phyloP scores from a whole-genome alignment of 2,113 vertebrate genomes.

The Chloropsis cyanopogon region DNA sequence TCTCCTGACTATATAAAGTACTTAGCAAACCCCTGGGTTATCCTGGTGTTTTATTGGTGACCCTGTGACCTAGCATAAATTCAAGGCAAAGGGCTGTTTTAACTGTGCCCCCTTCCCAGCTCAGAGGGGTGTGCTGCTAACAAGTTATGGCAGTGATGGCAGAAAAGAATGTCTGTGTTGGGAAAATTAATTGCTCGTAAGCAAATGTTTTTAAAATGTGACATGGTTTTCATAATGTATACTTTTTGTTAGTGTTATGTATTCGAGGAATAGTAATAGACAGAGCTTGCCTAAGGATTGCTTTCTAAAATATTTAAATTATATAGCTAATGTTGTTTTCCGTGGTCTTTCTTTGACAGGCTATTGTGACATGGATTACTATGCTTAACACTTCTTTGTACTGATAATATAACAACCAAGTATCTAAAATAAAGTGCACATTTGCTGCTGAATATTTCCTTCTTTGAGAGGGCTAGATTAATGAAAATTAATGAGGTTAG shows the following conservation, averaged over 20 bases:
- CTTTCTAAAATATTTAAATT: not conserved
- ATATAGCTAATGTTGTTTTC: not conserved
- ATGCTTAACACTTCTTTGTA: not conserved
- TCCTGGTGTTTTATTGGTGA: not conserved
- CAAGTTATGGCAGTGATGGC: not conserved
- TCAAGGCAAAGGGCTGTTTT: not conserved
- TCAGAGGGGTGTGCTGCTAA: not conserved
- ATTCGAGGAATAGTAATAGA: not conserved
- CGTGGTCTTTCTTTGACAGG: not conserved
- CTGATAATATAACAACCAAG: not conserved
- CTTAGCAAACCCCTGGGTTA: not conserved
- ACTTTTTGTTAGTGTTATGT: not conserved
- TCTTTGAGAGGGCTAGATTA: constrained; percentile 18
- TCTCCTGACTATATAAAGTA: not conserved
- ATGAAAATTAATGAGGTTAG: constrained; percentile 42
- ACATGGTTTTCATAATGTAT: not conserved
- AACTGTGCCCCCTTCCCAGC: not conserved
- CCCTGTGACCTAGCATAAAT: constrained; percentile 2
- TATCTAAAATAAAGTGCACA: constrained; percentile 10
- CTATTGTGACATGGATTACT: not conserved
- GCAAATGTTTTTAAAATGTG: not conserved
- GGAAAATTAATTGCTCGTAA: not conserved
- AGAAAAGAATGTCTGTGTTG: not conserved
- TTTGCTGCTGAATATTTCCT: constrained; percentile 26
- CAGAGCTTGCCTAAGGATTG: not conserved